A percentile compares a stretch with the other conserved stretches of the same genome.
Conservation (phyloP, 2,888 invertebrate species). For the Unio delphinus region DNA sequence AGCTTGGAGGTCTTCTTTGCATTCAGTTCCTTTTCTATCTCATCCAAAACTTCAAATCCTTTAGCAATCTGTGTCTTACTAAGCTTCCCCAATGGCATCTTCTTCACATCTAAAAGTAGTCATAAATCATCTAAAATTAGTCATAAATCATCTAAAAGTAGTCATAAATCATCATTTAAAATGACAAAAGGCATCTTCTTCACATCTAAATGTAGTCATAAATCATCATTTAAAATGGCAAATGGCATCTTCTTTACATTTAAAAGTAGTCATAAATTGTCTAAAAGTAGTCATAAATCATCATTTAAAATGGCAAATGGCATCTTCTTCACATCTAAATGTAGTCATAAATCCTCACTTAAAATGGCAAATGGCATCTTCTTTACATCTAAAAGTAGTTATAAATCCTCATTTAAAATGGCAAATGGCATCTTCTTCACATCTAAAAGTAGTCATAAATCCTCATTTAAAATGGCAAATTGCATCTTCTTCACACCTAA, state of each 20-base stretch:
- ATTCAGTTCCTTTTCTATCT: slow-evolving; percentile 68
- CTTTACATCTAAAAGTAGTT: slow-evolving; percentile 67
- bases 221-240: no score
- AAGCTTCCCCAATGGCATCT: slow-evolving; percentile 73
- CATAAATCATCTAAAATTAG: slow-evolving; percentile 24
- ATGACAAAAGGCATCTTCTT: no score
- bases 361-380: slow-evolving; percentile 74
- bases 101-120: slow-evolving; percentile 68
- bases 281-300: slow-evolving; percentile 42
- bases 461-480: no score
- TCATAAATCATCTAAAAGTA: no score
- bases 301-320: slow-evolving; percentile 59
- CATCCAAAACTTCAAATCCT: slow-evolving; percentile 71
- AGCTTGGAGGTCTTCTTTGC: slow-evolving; percentile 50
- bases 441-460: no score
- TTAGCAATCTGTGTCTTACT: slow-evolving; percentile 73
- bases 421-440: no score
- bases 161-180: no score
- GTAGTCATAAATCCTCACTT: slow-evolving; percentile 70
- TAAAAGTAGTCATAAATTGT: slow-evolving; percentile 22
- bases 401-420: no score
- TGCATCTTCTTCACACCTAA: no score
- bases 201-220: no score
- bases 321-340: slow-evolving; percentile 72
- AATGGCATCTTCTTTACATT: no score